Conservation (phyloP, 2,888 invertebrate genomes). For the Hermaeophaga mercurialis region DNA sequence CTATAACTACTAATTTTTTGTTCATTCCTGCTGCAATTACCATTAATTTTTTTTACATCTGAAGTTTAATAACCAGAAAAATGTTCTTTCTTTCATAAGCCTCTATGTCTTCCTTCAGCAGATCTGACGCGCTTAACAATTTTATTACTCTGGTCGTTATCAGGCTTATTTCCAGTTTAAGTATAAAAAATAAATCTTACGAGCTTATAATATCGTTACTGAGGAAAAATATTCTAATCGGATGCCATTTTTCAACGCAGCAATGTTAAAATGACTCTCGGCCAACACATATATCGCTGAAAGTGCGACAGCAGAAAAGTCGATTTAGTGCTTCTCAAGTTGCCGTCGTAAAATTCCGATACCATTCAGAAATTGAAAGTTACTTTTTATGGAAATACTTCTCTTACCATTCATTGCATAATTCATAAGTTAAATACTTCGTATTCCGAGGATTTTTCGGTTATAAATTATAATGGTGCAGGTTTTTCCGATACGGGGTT, state of each 20-base stretch:
- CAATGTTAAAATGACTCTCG: conserved; percentile 2
- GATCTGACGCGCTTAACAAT: too few relatives aligned
- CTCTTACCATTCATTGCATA: conserved; percentile 7
- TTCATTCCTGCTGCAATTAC: too few relatives aligned
- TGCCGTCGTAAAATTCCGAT: conserved; percentile 15
- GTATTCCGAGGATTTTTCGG: not conserved
- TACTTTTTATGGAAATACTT: conserved; percentile 6
- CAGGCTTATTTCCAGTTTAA: too few relatives aligned
- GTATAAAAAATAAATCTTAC: too few relatives aligned
- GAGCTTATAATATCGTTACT: too few relatives aligned
- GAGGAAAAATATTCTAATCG: not conserved
- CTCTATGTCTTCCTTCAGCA: too few relatives aligned
- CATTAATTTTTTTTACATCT: too few relatives aligned
- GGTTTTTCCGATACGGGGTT: not conserved
- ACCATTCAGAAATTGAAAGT: conserved; percentile 17
- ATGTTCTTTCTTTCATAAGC: too few relatives aligned
- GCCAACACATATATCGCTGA: conserved; percentile 5
- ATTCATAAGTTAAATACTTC: conserved; percentile 10
- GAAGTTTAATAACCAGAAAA: too few relatives aligned
- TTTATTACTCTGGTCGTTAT: too few relatives aligned
- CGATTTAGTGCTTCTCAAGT: conserved; percentile 7
- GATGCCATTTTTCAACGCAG: not conserved
- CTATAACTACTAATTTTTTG: too few relatives aligned
- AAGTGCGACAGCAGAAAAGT: conserved; percentile 6
- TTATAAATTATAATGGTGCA: not conserved